A percentile compares a stretch with the other conserved stretches of the same genome.
These are phyloP conservation scores for Arenaria interpres DNA, from an alignment of 2,113 vertebrate genomes.

Conservation along the genomic window DNA sequence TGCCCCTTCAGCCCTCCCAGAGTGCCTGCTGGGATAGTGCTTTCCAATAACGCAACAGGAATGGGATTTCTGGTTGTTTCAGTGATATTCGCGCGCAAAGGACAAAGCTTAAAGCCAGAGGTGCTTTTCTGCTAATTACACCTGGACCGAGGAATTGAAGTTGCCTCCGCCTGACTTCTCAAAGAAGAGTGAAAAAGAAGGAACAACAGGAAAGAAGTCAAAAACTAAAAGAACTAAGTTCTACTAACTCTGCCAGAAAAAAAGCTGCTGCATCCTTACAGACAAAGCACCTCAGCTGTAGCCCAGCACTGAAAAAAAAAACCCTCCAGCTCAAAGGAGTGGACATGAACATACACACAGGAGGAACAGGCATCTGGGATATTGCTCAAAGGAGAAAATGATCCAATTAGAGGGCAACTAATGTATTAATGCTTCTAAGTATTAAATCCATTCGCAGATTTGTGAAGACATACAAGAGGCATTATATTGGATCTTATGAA, in stretches of 20 bases:
- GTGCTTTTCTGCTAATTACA: neutral
- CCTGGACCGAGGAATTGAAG: neutral
- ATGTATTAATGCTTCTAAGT: neutral
- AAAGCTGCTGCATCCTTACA: neutral
- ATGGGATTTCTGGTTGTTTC: neutral
- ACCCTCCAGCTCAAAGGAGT: neutral
- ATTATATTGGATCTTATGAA: neutral
- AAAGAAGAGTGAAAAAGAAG: neutral
- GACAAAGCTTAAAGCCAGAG: neutral
- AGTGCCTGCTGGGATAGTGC: neutral
- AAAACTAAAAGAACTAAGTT: neutral
- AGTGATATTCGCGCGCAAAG: neutral
- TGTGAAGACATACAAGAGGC: neutral
- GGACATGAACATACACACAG: neutral
- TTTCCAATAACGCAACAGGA: neutral
- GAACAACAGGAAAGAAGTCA: neutral
- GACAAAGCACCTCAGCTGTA: neutral
- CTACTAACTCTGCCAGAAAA: neutral
- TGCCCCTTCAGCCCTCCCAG: neutral
- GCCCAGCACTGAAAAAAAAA: neutral
- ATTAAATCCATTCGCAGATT: neutral
- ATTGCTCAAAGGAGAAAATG: neutral
- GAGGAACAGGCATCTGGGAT: neutral
- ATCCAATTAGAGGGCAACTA: neutral
- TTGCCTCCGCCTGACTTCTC: neutral